Percentiles rank a stretch among this genome's conserved stretches.
Conservation (phyloP, 2,113 vertebrate species). For the Dendrocopos noguchii region DNA sequence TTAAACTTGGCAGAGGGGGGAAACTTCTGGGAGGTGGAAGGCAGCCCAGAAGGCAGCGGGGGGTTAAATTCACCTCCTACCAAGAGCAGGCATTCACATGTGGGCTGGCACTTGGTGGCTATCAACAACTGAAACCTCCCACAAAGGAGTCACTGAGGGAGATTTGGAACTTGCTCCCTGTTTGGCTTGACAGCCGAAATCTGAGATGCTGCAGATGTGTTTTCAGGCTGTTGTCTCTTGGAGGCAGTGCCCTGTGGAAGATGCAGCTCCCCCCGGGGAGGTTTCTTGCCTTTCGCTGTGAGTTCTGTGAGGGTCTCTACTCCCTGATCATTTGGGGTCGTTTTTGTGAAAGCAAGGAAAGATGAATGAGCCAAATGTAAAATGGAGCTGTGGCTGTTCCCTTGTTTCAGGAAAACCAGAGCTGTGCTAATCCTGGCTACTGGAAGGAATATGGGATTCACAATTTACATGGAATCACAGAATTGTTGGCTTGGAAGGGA, state of each 20-base stretch:
- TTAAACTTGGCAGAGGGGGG: background rate
- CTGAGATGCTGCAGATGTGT: slow-evolving; percentile 45
- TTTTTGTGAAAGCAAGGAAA: background rate
- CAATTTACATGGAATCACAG: background rate
- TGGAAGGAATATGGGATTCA: background rate
- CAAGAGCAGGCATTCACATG: background rate
- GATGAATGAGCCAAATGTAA: background rate
- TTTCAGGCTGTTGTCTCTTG: slow-evolving; percentile 15
- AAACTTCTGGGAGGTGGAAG: background rate
- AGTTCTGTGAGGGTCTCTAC: background rate
- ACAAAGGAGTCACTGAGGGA: slow-evolving; percentile 48
- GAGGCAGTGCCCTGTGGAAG: slow-evolving; percentile 1
- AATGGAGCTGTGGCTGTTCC: background rate
- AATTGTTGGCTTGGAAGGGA: too few species aligned
- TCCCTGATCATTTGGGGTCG: background rate
- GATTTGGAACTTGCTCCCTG: slow-evolving; percentile 51
- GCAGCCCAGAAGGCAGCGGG: background rate
- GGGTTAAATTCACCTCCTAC: slow-evolving; percentile 17
- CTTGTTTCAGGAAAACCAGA: background rate
- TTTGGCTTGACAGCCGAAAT: slow-evolving; percentile 49
- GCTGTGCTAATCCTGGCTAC: background rate
- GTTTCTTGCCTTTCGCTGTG: background rate
- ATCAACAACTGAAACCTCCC: slow-evolving; percentile 47
- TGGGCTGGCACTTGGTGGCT: slow-evolving; percentile 42
- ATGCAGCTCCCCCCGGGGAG: background rate